Percentiles rank a stretch among this genome's conserved stretches.
Conservation (phyloP, 1,140 invertebrate genomes). For the Drosophila ananassae region DNA sequence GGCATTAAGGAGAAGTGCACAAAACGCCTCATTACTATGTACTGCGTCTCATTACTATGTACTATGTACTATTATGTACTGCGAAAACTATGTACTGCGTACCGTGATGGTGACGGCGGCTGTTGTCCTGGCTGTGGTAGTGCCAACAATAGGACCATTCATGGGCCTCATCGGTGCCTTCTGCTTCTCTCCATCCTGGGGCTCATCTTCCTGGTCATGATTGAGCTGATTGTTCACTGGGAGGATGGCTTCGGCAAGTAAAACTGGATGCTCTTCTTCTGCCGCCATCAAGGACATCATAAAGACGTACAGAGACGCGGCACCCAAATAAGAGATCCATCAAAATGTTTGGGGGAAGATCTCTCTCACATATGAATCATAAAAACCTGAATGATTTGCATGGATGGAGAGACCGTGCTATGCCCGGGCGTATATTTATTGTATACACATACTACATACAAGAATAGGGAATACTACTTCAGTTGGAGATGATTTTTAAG, state of each 20-base stretch:
- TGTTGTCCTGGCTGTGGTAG: slow-evolving; percentile 92
- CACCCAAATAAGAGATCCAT: slow-evolving; percentile 31
- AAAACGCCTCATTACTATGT: slow-evolving; percentile 87
- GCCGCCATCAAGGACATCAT: slow-evolving; percentile 90
- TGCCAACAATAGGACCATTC: slow-evolving; percentile 95
- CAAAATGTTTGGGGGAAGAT: slow-evolving; percentile 8
- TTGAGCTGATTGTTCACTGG: slow-evolving; percentile 76
- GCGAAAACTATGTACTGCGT: slow-evolving; percentile 91
- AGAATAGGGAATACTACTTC: slow-evolving; percentile 27
- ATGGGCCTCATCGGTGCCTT: slow-evolving; percentile 97
- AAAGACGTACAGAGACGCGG: slow-evolving; percentile 68
- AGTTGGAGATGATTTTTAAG: slow-evolving; percentile 37
- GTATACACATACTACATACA: slow-evolving; percentile 51
- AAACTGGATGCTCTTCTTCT: too few relatives aligned
- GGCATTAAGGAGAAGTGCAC: slow-evolving; percentile 89
- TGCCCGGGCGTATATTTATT: slow-evolving; percentile 72
- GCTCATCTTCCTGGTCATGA: slow-evolving; percentile 90
- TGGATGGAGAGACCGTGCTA: slow-evolving; percentile 35
- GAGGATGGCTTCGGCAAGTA: slow-evolving; percentile 89
- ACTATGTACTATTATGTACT: too few relatives aligned
- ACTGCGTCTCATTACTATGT: too few relatives aligned
- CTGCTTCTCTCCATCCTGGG: slow-evolving; percentile 96
- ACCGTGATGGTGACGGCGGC: slow-evolving; percentile 84
- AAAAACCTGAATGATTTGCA: slow-evolving; percentile 2
- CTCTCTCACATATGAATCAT: slow-evolving; percentile 17